Conservation (phyloP, 2,888 invertebrate genomes). For the Hipparchia sbordonii region DNA sequence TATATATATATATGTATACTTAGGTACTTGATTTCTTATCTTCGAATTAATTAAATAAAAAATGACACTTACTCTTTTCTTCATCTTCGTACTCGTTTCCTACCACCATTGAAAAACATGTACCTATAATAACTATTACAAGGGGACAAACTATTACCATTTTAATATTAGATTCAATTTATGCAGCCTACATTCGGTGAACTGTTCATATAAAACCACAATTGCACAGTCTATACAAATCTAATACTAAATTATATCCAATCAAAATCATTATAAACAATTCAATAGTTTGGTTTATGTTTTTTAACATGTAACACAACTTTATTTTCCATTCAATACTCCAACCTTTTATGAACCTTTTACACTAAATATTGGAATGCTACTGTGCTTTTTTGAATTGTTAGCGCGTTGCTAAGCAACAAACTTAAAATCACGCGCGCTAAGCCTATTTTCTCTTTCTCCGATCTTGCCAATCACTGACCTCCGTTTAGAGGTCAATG, state of each 20-base stretch:
- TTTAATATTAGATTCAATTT: constrained; percentile 37
- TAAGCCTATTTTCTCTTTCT: constrained; percentile 2
- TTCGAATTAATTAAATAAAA: background rate
- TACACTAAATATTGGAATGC: constrained; percentile 46
- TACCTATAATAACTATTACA: constrained; percentile 30
- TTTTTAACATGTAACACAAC: background rate
- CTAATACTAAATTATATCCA: background rate
- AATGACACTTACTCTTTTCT: constrained; percentile 44
- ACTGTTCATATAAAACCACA: background rate
- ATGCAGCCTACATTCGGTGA: background rate
- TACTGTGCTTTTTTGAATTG: constrained; percentile 58
- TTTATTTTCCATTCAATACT: constrained; percentile 1
- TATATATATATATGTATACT: no score
- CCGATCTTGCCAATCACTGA: no score
- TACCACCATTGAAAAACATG: constrained; percentile 22
- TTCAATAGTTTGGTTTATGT: no score
- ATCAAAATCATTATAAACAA: background rate
- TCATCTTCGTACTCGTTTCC: constrained; percentile 42
- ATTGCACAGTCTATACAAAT: background rate
- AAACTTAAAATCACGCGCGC: constrained; percentile 72
- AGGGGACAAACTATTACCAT: constrained; percentile 41
- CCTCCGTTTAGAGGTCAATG: no score
- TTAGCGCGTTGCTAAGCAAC: constrained; percentile 74
- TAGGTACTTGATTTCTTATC: no score
- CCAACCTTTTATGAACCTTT: constrained; percentile 28